phyloP scores from a whole-genome alignment of 1,140 invertebrate genomes.

The Pseudomyrmex concolor region DNA sequence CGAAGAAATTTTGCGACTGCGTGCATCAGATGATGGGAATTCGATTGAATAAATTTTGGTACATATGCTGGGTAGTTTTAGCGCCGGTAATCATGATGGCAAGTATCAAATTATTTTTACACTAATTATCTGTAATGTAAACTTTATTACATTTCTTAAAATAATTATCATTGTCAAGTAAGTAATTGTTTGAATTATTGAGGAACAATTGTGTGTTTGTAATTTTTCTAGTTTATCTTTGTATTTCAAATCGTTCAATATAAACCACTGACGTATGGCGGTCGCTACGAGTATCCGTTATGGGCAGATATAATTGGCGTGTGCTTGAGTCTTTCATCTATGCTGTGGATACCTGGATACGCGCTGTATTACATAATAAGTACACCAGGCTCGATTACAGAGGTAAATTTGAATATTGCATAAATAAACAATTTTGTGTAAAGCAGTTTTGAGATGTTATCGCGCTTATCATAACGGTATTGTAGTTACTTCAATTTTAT shows the following conservation, averaged over 20 bases:
- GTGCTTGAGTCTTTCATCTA: conserved; percentile 90
- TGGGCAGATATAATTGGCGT: conserved; percentile 92
- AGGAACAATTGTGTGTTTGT: background rate
- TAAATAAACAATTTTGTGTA: conserved; percentile 9
- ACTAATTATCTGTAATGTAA: background rate
- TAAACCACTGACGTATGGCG: conserved; percentile 88
- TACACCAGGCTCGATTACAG: conserved; percentile 84
- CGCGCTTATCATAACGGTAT: background rate
- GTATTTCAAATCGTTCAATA: conserved; percentile 89
- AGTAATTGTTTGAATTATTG: background rate
- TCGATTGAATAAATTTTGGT: conserved; percentile 87
- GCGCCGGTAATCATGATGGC: conserved; percentile 88
- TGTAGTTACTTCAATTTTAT: background rate
- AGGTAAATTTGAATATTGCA: conserved; percentile 80
- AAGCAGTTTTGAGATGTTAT: background rate
- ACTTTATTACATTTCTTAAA: no score
- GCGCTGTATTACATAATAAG: conserved; percentile 86
- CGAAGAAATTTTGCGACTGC: conserved; percentile 87
- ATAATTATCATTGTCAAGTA: background rate
- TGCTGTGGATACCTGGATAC: conserved; percentile 90
- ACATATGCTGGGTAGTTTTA: conserved; percentile 87
- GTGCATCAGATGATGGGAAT: conserved; percentile 90
- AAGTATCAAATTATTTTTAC: conserved; percentile 72
- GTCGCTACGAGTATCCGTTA: conserved; percentile 89
- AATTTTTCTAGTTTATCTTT: conserved; percentile 87